Conservation (phyloP, 2,797 vertebrate species). For the Sebastes hubbsi region DNA sequence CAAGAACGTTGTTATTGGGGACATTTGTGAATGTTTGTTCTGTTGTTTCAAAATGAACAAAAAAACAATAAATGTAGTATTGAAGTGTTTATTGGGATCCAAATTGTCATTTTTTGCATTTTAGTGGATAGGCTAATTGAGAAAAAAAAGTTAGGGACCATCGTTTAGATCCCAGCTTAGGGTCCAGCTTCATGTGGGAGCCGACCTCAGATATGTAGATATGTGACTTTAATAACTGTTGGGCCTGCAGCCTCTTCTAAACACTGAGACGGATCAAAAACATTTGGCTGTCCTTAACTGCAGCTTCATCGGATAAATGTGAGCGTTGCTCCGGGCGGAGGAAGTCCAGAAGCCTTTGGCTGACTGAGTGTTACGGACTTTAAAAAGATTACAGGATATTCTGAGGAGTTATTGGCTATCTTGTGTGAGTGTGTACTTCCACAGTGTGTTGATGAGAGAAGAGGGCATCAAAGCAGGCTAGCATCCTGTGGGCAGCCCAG, state of each 20-base stretch:
- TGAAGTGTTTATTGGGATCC: background rate
- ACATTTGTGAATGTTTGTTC: too few relatives aligned
- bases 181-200: background rate
- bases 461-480: conserved; percentile 67
- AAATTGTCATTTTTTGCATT: background rate
- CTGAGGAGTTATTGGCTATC: conserved; percentile 38
- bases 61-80: too few relatives aligned
- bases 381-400: conserved; percentile 57
- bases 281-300: background rate
- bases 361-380: conserved; percentile 31
- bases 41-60: too few relatives aligned
- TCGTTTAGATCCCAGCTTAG: background rate
- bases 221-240: background rate
- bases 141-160: background rate
- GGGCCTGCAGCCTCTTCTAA: background rate
- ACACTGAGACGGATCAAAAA: conserved; percentile 28
- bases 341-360: conserved; percentile 33
- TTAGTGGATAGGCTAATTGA: background rate
- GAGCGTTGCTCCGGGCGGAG: conserved; percentile 23
- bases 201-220: background rate
- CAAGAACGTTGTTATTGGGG: too few relatives aligned
- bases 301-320: conserved; percentile 26
- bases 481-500: conserved; percentile 80
- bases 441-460: conserved; percentile 44
- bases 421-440: conserved; percentile 30